A percentile compares a stretch with the other conserved stretches of the same genome.
Conservation (phyloP, 1,140 invertebrate species). For the Apocrypta bakeri region DNA sequence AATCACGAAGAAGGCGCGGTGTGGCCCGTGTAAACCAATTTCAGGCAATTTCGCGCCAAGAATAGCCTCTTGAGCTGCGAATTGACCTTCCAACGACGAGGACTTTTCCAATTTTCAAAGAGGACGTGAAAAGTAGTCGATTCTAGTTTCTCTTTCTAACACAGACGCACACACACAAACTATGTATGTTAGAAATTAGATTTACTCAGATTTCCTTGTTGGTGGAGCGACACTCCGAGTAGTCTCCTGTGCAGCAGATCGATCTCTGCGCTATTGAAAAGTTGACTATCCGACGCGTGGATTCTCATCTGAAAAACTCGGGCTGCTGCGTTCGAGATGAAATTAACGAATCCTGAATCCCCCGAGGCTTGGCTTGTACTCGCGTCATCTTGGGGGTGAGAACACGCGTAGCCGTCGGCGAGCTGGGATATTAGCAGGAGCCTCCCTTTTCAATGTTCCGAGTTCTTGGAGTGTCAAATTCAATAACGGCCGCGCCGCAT, state of each 20-base stretch:
- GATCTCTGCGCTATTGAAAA: neutral
- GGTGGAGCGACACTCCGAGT: slow-evolving; percentile 21
- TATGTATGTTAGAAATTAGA: slow-evolving; percentile 59
- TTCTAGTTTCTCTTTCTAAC: too few relatives aligned
- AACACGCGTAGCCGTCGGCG: neutral
- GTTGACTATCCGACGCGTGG: too few relatives aligned
- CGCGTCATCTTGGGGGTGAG: slow-evolving; percentile 51
- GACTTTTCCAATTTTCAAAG: slow-evolving; percentile 73
- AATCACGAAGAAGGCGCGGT: slow-evolving; percentile 13
- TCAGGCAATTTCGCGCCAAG: slow-evolving; percentile 74
- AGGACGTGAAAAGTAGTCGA: slow-evolving; percentile 60
- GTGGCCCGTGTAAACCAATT: slow-evolving; percentile 72
- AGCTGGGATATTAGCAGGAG: slow-evolving; percentile 45
- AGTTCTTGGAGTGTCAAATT: slow-evolving; percentile 74
- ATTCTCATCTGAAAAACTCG: slow-evolving; percentile 56
- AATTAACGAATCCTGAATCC: slow-evolving; percentile 70
- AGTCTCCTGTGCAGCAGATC: neutral
- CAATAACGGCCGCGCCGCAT: slow-evolving; percentile 64
- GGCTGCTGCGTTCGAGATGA: slow-evolving; percentile 61
- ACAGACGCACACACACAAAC: neutral
- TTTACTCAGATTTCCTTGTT: slow-evolving; percentile 61
- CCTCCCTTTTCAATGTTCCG: slow-evolving; percentile 74
- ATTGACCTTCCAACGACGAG: slow-evolving; percentile 54
- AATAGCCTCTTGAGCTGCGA: slow-evolving; percentile 69
- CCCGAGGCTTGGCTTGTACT: slow-evolving; percentile 61